phyloP scores from a whole-genome alignment of 64 coral and sea anemone species.

The Orbicella faveolata region DNA sequence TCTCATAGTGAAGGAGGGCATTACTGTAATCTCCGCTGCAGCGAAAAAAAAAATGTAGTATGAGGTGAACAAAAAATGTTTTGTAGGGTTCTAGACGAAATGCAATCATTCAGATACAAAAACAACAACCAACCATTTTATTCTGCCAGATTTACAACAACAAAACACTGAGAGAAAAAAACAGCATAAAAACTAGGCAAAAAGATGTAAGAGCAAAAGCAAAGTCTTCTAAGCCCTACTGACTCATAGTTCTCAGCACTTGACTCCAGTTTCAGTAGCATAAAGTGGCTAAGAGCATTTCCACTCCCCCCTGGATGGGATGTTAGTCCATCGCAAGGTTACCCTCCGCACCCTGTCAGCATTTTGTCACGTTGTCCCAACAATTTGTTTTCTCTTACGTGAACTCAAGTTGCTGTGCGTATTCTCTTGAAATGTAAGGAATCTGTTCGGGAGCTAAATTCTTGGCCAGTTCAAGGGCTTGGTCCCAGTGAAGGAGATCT shows the following conservation, averaged over 20 bases:
- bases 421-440: slow-evolving; percentile 96
- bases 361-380: too few species aligned
- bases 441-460: slow-evolving; percentile 89
- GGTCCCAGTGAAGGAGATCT: slow-evolving; percentile 96
- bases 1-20: slow-evolving; percentile 90
- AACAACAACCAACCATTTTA: too few species aligned
- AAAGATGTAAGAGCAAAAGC: background rate
- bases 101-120: background rate
- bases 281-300: too few species aligned
- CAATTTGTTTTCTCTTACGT: slow-evolving; percentile 58
- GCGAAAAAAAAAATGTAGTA: background rate
- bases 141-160: too few species aligned
- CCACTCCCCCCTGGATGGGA: too few species aligned
- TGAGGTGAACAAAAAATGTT: background rate
- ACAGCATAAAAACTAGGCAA: too few species aligned
- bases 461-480: slow-evolving; percentile 93
- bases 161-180: too few species aligned
- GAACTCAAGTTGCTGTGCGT: slow-evolving; percentile 95
- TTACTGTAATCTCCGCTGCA: slow-evolving; percentile 94
- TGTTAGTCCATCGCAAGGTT: too few species aligned
- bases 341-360: too few species aligned
- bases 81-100: background rate
- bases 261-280: too few species aligned
- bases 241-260: too few species aligned
- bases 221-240: too few species aligned